These are phyloP conservation scores for Cetoscarus ocellatus DNA, from an alignment of 2,797 vertebrate genomes.

Conservation along the genomic window DNA sequence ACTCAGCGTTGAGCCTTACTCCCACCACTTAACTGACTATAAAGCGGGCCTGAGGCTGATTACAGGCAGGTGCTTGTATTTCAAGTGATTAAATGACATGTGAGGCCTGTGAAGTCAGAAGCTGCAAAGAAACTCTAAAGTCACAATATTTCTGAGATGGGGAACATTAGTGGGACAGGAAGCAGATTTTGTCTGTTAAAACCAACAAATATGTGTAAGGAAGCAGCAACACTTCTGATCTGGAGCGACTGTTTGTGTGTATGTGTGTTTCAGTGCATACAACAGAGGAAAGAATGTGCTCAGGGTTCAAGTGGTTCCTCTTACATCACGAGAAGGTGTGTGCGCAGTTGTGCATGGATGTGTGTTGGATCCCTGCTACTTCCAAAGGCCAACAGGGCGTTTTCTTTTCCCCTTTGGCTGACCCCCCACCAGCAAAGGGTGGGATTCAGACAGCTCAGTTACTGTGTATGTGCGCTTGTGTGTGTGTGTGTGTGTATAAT, in stretches of 20 bases:
- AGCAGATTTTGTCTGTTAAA: background rate
- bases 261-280: constrained; percentile 18
- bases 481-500: constrained; percentile 22
- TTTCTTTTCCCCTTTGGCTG: constrained; percentile 66
- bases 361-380: constrained; percentile 45
- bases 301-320: constrained; percentile 51
- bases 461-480: constrained; percentile 19
- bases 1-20: constrained; percentile 19
- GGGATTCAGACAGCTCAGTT: constrained; percentile 61
- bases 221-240: background rate
- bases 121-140: constrained; percentile 23
- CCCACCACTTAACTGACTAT: constrained; percentile 35
- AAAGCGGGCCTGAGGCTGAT: constrained; percentile 43
- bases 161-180: background rate
- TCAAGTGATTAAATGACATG: constrained; percentile 48
- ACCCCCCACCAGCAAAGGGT: constrained; percentile 55
- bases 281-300: constrained; percentile 51
- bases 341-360: constrained; percentile 27
- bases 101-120: constrained; percentile 20
- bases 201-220: background rate
- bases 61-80: constrained; percentile 37
- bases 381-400: constrained; percentile 66
- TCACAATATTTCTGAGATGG: constrained; percentile 14
- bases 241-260: constrained; percentile 7
- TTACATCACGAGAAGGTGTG: constrained; percentile 59